Evolutionary conservation across 2,888 invertebrate species (phyloP).

Genomic region (Drosophila mercatorum): DNA sequence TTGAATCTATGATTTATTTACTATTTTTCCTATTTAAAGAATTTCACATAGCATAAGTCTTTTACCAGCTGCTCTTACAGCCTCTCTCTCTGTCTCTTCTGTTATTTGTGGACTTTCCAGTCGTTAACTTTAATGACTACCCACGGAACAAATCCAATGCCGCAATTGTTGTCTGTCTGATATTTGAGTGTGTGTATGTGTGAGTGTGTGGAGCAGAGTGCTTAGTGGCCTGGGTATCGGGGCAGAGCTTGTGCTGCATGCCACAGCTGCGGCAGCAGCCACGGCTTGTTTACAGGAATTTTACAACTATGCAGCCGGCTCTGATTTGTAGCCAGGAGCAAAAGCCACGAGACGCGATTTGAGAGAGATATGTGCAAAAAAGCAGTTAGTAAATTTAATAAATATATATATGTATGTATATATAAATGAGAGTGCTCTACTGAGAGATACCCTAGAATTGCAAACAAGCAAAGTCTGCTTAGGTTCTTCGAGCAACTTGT

Average conservation of each 20-base stretch:
- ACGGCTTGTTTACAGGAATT: conserved; percentile 74
- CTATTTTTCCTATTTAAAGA: not conserved
- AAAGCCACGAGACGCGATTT: conserved; percentile 32
- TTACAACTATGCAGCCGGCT: conserved; percentile 72
- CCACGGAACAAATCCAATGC: conserved; percentile 59
- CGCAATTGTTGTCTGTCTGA: conserved; percentile 69
- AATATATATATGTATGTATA: conserved; percentile 7
- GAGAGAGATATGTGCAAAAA: conserved; percentile 12
- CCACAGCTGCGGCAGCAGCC: conserved; percentile 58
- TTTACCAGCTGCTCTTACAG: not conserved
- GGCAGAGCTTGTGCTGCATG: conserved; percentile 69
- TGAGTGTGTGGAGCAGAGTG: conserved; percentile 23
- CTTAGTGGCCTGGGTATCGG: conserved; percentile 21
- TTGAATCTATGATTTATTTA: not conserved
- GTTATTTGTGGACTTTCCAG: conserved; percentile 8
- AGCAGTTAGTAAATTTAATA: conserved; percentile 49
- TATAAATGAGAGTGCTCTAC: not conserved
- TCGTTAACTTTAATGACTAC: conserved; percentile 49
- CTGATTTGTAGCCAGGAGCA: conserved; percentile 34
- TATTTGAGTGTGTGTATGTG: conserved; percentile 24
- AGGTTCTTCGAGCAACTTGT: not conserved
- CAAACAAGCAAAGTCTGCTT: not conserved
- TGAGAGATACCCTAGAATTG: not conserved
- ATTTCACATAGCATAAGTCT: not conserved
- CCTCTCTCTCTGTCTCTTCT: not conserved